A percentile compares a stretch with the other conserved stretches of the same genome.
Evolutionary conservation across 2,888 invertebrate species (phyloP).

Genomic region (Drosophila meridionalis): DNA sequence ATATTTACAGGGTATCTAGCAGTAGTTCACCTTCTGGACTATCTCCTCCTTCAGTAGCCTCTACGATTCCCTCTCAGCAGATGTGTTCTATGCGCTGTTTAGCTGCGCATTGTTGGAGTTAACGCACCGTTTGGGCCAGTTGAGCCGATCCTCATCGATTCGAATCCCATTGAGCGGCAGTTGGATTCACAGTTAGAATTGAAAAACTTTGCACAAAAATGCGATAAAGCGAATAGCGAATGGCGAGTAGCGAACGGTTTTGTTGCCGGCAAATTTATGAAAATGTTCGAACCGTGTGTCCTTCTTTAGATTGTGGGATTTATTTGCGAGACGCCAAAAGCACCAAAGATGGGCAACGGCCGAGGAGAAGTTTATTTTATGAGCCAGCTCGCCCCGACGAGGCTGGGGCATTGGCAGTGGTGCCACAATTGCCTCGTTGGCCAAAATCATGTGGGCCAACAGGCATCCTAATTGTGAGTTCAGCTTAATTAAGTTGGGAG

Average conservation of each 20-base stretch:
- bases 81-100: slow-evolving; percentile 15
- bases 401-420: slow-evolving; percentile 16
- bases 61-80: neutral
- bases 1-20: neutral
- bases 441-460: slow-evolving; percentile 53
- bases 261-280: slow-evolving; percentile 64
- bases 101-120: slow-evolving; percentile 53
- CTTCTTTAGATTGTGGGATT: slow-evolving; percentile 69
- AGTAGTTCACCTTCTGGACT: neutral
- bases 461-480: slow-evolving; percentile 55
- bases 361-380: slow-evolving; percentile 70
- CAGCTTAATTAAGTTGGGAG: slow-evolving; percentile 48
- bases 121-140: slow-evolving; percentile 29
- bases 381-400: slow-evolving; percentile 63
- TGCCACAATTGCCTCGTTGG: slow-evolving; percentile 39
- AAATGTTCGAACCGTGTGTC: slow-evolving; percentile 65
- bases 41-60: neutral
- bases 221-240: slow-evolving; percentile 60
- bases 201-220: slow-evolving; percentile 74
- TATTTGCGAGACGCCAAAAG: slow-evolving; percentile 53
- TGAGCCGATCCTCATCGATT: slow-evolving; percentile 53
- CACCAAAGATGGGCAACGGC: slow-evolving; percentile 54
- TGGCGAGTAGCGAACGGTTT: slow-evolving; percentile 43
- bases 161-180: slow-evolving; percentile 9
- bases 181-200: slow-evolving; percentile 46